Evolutionary conservation across 2,888 invertebrate species (phyloP), one percentile per base, ranked within the genome.

Genomic region (Synergus itoensis): DNA sequence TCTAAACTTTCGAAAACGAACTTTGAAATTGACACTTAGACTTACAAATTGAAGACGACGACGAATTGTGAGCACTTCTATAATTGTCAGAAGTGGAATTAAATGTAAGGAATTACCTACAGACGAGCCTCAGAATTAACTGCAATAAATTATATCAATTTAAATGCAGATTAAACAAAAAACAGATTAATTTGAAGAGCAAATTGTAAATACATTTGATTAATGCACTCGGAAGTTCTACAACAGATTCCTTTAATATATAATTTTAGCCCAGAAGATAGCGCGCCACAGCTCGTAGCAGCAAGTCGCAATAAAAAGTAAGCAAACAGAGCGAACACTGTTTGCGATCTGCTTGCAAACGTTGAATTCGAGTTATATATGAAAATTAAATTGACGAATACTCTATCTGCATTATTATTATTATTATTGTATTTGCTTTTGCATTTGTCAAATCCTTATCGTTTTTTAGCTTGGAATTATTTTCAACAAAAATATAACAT

Each of bases 51-150:
- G 48, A 21, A 69, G 28, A 28, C 28, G 69, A 69, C 69, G 69
- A 16, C 16, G 69, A 69, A 48, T 48, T 28, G 43, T 18, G 43
- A 45, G 69, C 69, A 69, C 48, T 48, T 48, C 69, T 28, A 28
- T 69, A 69, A 69, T 45, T 69, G 45, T 28, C 21, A 69, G 69
- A 45, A 48, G 69, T 69, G 43, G 69, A 69, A 69, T 69, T 69
- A 28, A 16, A 43, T 69, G 69, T 69, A 36, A 69, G 45, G 45
- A 69, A 69, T 69, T 48, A 48, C 21, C 69, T 69, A 69, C 12
- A 48, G 21, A 69, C 43, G 45, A 69, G 69, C 45, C 45, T 69
- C 48, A 3, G 28, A 28, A 69, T 69, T 69, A 69, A 69, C 69
- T 45, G 69, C 45, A 69, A 45, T 69, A 45, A 69, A 45, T 69